A percentile compares a stretch with the other conserved stretches of the same genome.
Evolutionary conservation across 2,797 vertebrate genomes (phyloP).

Genomic region (Phrynocephalus vlangalii): DNA sequence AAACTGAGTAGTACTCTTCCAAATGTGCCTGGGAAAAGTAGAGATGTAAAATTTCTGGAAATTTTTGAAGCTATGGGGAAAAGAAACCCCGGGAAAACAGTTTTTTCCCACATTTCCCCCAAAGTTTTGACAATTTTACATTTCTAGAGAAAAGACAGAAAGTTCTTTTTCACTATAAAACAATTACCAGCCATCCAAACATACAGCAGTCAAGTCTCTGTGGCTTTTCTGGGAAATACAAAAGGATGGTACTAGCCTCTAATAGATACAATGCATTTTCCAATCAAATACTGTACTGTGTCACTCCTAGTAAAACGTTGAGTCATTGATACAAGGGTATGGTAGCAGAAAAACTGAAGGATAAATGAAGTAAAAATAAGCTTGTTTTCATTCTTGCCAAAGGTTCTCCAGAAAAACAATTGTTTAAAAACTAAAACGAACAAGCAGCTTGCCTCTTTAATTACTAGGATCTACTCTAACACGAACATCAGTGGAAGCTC

Average conservation of each 20-base stretch:
- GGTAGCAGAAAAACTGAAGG: not conserved
- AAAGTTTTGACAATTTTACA: too few relatives aligned
- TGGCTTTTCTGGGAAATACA: not conserved
- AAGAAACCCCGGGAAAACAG: too few relatives aligned
- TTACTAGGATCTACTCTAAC: not conserved
- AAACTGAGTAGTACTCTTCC: not conserved
- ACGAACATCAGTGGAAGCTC: not conserved
- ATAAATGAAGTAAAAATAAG: not conserved
- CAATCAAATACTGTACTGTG: not conserved
- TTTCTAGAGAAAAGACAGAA: too few relatives aligned
- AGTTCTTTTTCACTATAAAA: not conserved
- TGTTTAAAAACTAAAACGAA: not conserved
- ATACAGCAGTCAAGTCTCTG: not conserved
- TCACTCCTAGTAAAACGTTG: not conserved
- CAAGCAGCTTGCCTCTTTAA: not conserved
- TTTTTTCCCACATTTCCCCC: too few relatives aligned
- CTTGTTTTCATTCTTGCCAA: not conserved
- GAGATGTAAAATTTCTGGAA: not conserved
- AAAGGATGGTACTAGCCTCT: not conserved
- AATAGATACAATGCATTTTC: not conserved
- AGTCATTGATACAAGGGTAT: not conserved
- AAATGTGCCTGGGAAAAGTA: not conserved
- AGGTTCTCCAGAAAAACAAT: not conserved
- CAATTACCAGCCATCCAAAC: not conserved
- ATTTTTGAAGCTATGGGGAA: too few relatives aligned